A percentile compares a stretch with the other conserved stretches of the same genome.
These are phyloP conservation scores for Novumbra hubbsi DNA, from an alignment of 2,797 vertebrate species.

Conservation along the genomic window DNA sequence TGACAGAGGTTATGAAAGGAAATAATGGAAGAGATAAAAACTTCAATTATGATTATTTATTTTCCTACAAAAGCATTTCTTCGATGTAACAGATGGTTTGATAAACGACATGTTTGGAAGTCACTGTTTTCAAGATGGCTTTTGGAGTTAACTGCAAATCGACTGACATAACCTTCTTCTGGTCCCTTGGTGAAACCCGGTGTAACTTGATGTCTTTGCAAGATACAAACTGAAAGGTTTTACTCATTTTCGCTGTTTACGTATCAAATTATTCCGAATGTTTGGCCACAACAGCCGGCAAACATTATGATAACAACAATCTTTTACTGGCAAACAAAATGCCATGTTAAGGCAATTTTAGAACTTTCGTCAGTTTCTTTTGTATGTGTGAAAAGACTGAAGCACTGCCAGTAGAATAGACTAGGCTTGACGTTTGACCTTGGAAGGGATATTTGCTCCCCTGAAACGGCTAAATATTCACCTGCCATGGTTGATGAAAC, in stretches of 20 bases:
- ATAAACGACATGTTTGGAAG: conserved; percentile 71
- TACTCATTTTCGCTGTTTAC: conserved; percentile 48
- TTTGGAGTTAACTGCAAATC: conserved; percentile 58
- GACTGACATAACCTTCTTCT: conserved; percentile 55
- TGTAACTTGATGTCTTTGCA: conserved; percentile 48
- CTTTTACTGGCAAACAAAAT: conserved; percentile 12
- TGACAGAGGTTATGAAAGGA: conserved; percentile 73
- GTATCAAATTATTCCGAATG: conserved; percentile 65
- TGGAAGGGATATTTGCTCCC: conserved; percentile 69
- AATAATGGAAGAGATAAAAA: conserved; percentile 79
- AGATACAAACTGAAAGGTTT: conserved; percentile 49
- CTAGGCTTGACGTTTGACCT: conserved; percentile 64
- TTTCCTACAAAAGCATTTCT: conserved; percentile 39
- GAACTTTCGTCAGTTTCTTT: conserved; percentile 38
- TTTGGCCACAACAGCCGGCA: conserved; percentile 48
- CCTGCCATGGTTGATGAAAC: conserved; percentile 77
- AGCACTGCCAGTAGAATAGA: conserved; percentile 59
- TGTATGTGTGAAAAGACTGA: conserved; percentile 60
- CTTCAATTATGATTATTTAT: conserved; percentile 74
- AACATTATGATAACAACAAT: conserved; percentile 19
- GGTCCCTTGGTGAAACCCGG: conserved; percentile 42
- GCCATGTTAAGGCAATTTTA: conserved; percentile 23
- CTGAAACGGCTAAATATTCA: conserved; percentile 79
- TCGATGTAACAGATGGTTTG: conserved; percentile 65
- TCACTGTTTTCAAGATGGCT: conserved; percentile 65